Percentiles rank a stretch among this genome's conserved stretches.
Evolutionary conservation across 1,140 invertebrate genomes (phyloP).

Genomic region (Calephelis nemesis): DNA sequence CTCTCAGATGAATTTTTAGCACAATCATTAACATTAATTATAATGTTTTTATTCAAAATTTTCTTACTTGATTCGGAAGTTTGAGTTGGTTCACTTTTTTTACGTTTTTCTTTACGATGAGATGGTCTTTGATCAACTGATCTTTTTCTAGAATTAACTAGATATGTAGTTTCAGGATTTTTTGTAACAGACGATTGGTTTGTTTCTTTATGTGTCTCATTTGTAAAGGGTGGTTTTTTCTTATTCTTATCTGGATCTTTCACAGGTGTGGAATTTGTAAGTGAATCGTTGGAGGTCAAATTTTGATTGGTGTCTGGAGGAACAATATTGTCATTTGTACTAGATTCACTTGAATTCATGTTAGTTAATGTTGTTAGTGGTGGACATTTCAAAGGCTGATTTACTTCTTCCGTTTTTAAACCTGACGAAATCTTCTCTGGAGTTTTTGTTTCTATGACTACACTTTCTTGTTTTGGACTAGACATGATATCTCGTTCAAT

Average conservation of each 20-base stretch:
- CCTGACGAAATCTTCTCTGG: conserved; percentile 26
- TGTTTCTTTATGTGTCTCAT: conserved; percentile 8
- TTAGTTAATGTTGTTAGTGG: not conserved
- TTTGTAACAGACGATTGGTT: conserved; percentile 25
- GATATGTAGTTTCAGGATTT: conserved; percentile 24
- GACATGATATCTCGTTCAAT: conserved; percentile 53
- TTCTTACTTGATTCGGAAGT: conserved; percentile 39
- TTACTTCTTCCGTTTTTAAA: not conserved
- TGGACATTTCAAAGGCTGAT: not conserved
- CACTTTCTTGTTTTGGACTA: conserved; percentile 30
- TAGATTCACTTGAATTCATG: not conserved
- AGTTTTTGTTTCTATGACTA: conserved; percentile 26
- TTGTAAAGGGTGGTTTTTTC: conserved; percentile 23
- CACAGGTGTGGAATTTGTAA: conserved; percentile 1
- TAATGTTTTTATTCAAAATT: conserved; percentile 41
- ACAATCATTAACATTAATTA: conserved; percentile 41
- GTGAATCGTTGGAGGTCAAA: conserved; percentile 9
- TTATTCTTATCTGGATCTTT: conserved; percentile 29
- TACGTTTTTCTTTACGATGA: conserved; percentile 72
- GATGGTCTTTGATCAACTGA: conserved; percentile 61
- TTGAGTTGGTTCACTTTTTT: conserved; percentile 50
- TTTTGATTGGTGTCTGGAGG: not conserved
- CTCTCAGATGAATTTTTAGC: conserved; percentile 44
- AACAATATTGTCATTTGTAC: not conserved
- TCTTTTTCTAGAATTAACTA: conserved; percentile 54